Evolutionary conservation across 1,140 invertebrate genomes (phyloP).

Genomic region (Neodiprion virginianus): DNA sequence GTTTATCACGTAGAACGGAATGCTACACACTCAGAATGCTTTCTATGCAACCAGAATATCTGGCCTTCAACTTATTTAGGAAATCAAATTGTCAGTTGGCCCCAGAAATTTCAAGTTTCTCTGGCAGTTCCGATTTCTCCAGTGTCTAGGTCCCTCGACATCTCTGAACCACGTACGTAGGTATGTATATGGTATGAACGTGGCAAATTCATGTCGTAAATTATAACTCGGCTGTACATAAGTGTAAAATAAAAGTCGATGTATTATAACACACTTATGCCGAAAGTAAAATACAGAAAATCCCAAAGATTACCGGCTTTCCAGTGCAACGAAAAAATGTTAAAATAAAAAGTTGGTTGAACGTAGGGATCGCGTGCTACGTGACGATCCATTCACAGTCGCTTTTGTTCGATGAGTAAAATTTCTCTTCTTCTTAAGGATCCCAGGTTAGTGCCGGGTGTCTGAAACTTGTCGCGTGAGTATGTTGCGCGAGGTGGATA

Average conservation of each 20-base stretch:
- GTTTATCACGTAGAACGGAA: neutral
- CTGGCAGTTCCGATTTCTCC: neutral
- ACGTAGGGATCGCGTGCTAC: neutral
- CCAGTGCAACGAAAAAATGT: no score
- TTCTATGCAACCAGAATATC: neutral
- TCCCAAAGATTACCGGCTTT: no score
- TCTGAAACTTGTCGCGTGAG: neutral
- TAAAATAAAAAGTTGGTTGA: neutral
- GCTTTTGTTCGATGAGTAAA: neutral
- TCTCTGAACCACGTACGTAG: no score
- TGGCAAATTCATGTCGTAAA: no score
- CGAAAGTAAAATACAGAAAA: no score
- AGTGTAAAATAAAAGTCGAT: no score
- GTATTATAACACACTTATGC: no score
- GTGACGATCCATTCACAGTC: neutral
- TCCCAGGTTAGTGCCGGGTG: neutral
- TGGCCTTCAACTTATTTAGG: neutral
- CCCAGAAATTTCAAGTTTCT: neutral
- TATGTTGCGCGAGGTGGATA: neutral
- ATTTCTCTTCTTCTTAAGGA: conserved; percentile 6
- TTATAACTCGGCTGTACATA: no score
- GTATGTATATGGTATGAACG: no score
- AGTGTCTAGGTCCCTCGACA: neutral
- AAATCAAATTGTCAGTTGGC: neutral
- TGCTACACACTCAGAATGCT: neutral